phyloP scores from a whole-genome alignment of 2,888 invertebrate genomes.

The Drosophila imparisetae region DNA sequence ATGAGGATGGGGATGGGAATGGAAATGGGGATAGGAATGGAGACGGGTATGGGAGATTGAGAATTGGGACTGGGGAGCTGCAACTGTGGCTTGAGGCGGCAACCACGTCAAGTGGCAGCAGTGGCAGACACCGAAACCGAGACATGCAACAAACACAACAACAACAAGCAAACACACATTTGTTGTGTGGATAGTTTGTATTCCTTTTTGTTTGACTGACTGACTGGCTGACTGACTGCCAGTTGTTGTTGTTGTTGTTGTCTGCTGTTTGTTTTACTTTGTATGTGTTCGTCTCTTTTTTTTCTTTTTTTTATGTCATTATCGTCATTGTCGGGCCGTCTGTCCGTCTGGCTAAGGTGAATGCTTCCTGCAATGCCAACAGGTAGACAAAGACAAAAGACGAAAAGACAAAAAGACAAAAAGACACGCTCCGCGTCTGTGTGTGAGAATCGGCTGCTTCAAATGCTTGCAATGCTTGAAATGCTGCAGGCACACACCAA shows the following conservation, averaged over 20 bases:
- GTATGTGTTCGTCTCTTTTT: constrained; percentile 20
- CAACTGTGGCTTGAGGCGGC: constrained; percentile 46
- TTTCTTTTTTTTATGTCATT: constrained; percentile 58
- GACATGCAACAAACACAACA: constrained; percentile 38
- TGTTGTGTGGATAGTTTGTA: constrained; percentile 36
- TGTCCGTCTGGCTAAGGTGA: constrained; percentile 60
- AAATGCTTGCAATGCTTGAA: constrained; percentile 59
- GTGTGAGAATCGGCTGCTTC: constrained; percentile 73
- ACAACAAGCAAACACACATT: constrained; percentile 25
- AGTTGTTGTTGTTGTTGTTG: constrained; percentile 41
- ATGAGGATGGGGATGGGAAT: constrained; percentile 1
- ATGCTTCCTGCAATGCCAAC: constrained; percentile 80
- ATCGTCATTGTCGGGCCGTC: constrained; percentile 60
- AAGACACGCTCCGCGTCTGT: constrained; percentile 4
- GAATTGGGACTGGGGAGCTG: constrained; percentile 7
- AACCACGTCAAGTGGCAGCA: constrained; percentile 59
- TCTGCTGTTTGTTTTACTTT: constrained; percentile 63
- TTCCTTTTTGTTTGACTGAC: constrained; percentile 61
- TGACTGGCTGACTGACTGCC: constrained; percentile 29
- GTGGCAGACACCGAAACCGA: constrained; percentile 72
- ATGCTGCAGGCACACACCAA: constrained; percentile 52
- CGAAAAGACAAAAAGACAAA: background rate
- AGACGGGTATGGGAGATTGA: constrained; percentile 1
- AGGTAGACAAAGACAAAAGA: constrained; percentile 75
- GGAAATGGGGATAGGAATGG: constrained; percentile 14